phyloP scores from a whole-genome alignment of 2,888 invertebrate genomes.

The Parochlus steinenii region DNA sequence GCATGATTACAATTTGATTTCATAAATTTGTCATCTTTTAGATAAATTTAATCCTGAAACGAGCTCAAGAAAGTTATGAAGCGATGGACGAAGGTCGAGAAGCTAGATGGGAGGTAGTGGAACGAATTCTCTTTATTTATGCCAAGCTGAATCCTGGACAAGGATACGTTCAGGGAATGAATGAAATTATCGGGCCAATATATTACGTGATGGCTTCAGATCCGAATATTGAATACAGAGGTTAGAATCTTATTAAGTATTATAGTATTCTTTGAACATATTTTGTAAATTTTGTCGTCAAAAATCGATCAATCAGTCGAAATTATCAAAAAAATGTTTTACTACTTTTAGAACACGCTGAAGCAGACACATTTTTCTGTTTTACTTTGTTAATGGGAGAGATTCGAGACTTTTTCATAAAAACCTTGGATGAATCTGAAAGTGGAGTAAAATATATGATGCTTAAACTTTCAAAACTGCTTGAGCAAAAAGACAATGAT shows the following conservation, averaged over 20 bases:
- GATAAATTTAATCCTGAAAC: slow-evolving; percentile 56
- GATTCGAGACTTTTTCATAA: slow-evolving; percentile 93
- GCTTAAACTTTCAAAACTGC: slow-evolving; percentile 56
- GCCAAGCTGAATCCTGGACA: slow-evolving; percentile 97
- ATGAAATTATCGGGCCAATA: slow-evolving; percentile 96
- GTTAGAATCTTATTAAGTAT: too few relatives aligned
- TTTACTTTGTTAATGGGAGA: slow-evolving; percentile 97
- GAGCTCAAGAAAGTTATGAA: slow-evolving; percentile 63
- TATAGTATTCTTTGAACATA: too few relatives aligned
- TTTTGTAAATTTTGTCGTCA: not conserved
- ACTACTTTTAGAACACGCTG: slow-evolving; percentile 58
- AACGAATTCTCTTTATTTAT: slow-evolving; percentile 91
- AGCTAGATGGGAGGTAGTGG: slow-evolving; percentile 97
- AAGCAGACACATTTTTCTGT: slow-evolving; percentile 95
- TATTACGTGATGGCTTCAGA: slow-evolving; percentile 95
- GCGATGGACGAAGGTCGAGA: slow-evolving; percentile 81
- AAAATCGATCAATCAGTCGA: slow-evolving; percentile 1
- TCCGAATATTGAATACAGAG: slow-evolving; percentile 58
- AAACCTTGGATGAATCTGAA: slow-evolving; percentile 83
- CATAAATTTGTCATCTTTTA: slow-evolving; percentile 19
- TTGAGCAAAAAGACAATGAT: slow-evolving; percentile 58
- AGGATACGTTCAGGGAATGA: slow-evolving; percentile 96
- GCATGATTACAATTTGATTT: not conserved
- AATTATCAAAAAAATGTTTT: too few relatives aligned
- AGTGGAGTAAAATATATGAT: slow-evolving; percentile 86